Percentiles rank a stretch among this genome's conserved stretches.
Conservation (phyloP, 1,140 invertebrate species). For the Dendroctonus valens region DNA sequence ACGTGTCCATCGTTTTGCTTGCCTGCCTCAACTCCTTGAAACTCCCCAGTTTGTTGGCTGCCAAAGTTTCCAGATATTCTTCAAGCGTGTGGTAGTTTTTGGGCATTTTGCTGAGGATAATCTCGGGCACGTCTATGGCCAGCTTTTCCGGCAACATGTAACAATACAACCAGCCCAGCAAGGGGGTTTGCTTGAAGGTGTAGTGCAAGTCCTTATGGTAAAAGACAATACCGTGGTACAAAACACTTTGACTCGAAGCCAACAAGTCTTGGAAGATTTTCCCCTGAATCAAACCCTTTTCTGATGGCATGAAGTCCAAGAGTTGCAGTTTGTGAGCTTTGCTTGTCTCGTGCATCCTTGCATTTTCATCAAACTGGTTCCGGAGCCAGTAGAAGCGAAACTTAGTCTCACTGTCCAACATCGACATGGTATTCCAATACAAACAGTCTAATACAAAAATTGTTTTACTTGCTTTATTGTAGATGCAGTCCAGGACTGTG, state of each 20-base stretch:
- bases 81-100: constrained; percentile 35
- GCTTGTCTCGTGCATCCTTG: constrained; percentile 44
- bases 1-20: constrained; percentile 17
- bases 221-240: constrained; percentile 77
- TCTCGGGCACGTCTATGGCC: constrained; percentile 53
- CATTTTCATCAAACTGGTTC: constrained; percentile 63
- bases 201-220: constrained; percentile 80
- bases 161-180: constrained; percentile 85
- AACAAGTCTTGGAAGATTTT: constrained; percentile 48
- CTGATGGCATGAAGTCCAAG: constrained; percentile 33
- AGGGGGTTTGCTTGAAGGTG: constrained; percentile 71
- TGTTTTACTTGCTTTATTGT: constrained; percentile 58
- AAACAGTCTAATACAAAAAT: constrained; percentile 82
- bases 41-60: constrained; percentile 8
- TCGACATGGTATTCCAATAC: constrained; percentile 74
- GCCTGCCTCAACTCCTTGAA: background rate
- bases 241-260: constrained; percentile 47
- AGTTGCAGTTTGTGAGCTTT: constrained; percentile 31
- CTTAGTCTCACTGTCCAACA: constrained; percentile 77
- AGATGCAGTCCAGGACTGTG: constrained; percentile 82
- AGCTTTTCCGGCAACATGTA: constrained; percentile 85
- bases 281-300: constrained; percentile 50
- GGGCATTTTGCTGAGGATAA: constrained; percentile 52
- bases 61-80: constrained; percentile 32
- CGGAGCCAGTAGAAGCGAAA: constrained; percentile 74